A percentile compares a stretch with the other conserved stretches of the same genome.
phyloP scores from a whole-genome alignment of 2,113 vertebrate genomes.

The Grammomys surdaster region DNA sequence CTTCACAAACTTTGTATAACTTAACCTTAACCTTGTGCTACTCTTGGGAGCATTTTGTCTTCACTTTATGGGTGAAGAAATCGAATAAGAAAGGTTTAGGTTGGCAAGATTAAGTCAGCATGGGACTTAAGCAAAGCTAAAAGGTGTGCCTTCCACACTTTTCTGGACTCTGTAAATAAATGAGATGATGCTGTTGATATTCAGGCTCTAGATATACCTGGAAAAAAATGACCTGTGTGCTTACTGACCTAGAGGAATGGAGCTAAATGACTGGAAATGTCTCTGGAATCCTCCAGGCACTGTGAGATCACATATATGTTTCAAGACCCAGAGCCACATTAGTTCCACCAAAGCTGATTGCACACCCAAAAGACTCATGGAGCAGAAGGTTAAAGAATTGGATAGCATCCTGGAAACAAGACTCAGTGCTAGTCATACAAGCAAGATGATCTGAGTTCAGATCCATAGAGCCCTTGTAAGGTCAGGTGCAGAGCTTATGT shows the following conservation, averaged over 20 bases:
- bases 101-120: not conserved
- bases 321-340: not conserved
- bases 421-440: not conserved
- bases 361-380: not conserved
- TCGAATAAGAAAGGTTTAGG: not conserved
- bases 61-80: conserved; percentile 22
- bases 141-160: not conserved
- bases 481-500: not conserved
- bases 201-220: not conserved
- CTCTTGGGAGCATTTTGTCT: not conserved
- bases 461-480: not conserved
- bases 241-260: not conserved
- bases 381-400: not conserved
- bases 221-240: not conserved
- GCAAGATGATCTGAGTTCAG: not conserved
- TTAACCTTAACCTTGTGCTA: not conserved
- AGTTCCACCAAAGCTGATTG: not conserved
- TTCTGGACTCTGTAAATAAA: conserved; percentile 33
- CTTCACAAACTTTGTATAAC: not conserved
- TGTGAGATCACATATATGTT: not conserved
- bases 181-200: too few relatives aligned
- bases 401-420: not conserved
- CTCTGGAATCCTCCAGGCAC: not conserved
- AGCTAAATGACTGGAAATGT: not conserved
- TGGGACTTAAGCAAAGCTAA: not conserved